Base-by-base conservation (phyloP, 2,888 invertebrate genomes). In the Euproctis similis region DNA sequence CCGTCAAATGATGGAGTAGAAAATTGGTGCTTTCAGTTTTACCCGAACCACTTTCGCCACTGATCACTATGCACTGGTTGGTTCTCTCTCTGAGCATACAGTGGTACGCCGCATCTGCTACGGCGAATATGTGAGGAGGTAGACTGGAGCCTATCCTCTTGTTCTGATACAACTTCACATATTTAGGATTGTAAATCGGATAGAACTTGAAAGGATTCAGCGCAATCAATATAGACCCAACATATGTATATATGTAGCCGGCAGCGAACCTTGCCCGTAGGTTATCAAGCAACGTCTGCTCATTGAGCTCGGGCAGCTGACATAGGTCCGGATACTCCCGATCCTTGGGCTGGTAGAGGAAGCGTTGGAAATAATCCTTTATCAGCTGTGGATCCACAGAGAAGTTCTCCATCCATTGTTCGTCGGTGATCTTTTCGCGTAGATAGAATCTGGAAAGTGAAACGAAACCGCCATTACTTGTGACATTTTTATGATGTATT, bases 21-120 rank as follows among this genome's bases (percentile, higher is more conserved):
- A 97, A 94, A 86, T 97, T 97, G 13, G 97, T 97, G 67, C 95
- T 96, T 72, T 97, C 97, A 2, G 97, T 97, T 84, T 97, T 97
- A 3, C 97, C 96, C n/a, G 94, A 95, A 36, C 96, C 96, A 70
- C 94, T 95, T 75, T 96, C 96, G 13, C 96, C 96, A 64, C 95
- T 95, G 54, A 98, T 97, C 53, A 97, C 97, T 59, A 97, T 95
- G 71, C 97, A 97, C 85, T 87, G 87, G 73, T 97, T 97, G 46
- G 91, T 90, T 62, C 92, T 89, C 57, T 94, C 94, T 49, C 94
- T 91, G 42, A 97, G 86, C 97, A 97, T 97, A 68, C 94, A 93
- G 71, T 96, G 94, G 72, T 96, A 97, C 12, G 96, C 96, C 8
- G 95, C 92, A 69, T 96, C 96, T 4, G 96, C 96, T 24, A 97